These are phyloP conservation scores for Penaeus indicus DNA, from an alignment of 1,140 invertebrate species.

Conservation along the genomic window DNA sequence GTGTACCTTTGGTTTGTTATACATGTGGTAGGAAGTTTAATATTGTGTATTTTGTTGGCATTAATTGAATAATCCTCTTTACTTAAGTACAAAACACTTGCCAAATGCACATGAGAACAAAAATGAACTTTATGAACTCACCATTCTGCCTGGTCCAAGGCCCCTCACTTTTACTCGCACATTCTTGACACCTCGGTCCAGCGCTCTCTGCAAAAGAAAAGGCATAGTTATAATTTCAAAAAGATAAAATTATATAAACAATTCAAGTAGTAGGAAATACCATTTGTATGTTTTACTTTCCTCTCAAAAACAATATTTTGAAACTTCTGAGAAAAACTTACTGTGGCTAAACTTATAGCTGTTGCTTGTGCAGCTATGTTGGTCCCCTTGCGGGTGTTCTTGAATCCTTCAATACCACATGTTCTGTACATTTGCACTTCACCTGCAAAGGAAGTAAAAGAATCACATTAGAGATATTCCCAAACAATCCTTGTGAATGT, in stretches of 20 bases:
- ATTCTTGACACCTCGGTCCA: slow-evolving; percentile 80
- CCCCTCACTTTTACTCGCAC: slow-evolving; percentile 84
- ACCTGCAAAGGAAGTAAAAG: slow-evolving; percentile 70
- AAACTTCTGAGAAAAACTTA: slow-evolving; percentile 70
- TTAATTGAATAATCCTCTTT: too few species aligned
- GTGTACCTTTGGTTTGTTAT: too few species aligned
- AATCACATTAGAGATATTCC: slow-evolving; percentile 41
- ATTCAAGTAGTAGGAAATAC: not conserved
- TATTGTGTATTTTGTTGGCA: too few species aligned
- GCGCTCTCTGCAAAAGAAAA: slow-evolving; percentile 78
- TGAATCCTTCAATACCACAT: slow-evolving; percentile 93
- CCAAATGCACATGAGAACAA: not conserved
- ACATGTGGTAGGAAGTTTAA: too few species aligned
- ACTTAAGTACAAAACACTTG: too few species aligned
- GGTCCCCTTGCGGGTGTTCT: slow-evolving; percentile 94
- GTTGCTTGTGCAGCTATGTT: slow-evolving; percentile 96
- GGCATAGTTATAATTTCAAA: not conserved
- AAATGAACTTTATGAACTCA: slow-evolving; percentile 70
- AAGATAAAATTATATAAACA: not conserved
- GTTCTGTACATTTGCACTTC: slow-evolving; percentile 76
- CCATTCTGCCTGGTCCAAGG: slow-evolving; percentile 89
- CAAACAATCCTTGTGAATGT: too few species aligned
- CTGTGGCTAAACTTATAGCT: slow-evolving; percentile 81
- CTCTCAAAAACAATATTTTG: too few species aligned
- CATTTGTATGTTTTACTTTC: too few species aligned